Evolutionary conservation across 2,797 vertebrate genomes (phyloP).

Genomic region (Sebastes variabilis): DNA sequence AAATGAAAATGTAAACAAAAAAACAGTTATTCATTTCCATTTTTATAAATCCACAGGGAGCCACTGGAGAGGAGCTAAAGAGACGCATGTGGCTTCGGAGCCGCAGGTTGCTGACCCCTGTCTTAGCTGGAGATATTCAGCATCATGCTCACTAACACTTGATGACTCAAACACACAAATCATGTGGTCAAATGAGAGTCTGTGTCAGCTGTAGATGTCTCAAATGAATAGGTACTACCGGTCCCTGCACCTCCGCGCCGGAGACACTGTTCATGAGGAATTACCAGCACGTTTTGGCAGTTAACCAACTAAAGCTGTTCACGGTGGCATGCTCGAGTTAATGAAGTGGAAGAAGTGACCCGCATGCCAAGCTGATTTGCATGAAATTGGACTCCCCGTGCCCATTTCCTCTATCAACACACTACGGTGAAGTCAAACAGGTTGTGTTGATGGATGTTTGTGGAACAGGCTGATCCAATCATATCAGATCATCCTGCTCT

Average conservation of each 20-base stretch:
- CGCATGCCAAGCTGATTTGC: slow-evolving; percentile 1
- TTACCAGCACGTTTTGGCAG: too few species aligned
- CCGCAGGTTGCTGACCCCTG: too few species aligned
- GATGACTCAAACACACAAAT: background rate
- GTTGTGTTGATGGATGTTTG: background rate
- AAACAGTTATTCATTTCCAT: too few species aligned
- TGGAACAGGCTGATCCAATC: background rate
- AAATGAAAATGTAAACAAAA: too few species aligned
- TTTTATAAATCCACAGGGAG: too few species aligned
- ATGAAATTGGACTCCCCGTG: slow-evolving; percentile 6
- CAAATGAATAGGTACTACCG: background rate
- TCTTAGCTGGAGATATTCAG: background rate
- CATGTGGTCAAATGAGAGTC: background rate
- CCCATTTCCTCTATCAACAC: background rate
- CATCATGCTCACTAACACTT: background rate
- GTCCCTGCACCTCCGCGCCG: background rate
- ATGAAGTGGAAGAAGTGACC: slow-evolving; percentile 4
- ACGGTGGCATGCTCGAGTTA: background rate
- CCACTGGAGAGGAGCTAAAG: too few species aligned
- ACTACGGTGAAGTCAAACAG: background rate
- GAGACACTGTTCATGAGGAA: background rate
- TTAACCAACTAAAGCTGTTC: background rate
- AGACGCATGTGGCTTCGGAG: too few species aligned
- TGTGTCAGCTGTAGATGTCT: background rate
- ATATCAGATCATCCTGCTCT: background rate